Base-by-base conservation (phyloP, 1,140 invertebrate genomes). In the Oncopeltus fasciatus region DNA sequence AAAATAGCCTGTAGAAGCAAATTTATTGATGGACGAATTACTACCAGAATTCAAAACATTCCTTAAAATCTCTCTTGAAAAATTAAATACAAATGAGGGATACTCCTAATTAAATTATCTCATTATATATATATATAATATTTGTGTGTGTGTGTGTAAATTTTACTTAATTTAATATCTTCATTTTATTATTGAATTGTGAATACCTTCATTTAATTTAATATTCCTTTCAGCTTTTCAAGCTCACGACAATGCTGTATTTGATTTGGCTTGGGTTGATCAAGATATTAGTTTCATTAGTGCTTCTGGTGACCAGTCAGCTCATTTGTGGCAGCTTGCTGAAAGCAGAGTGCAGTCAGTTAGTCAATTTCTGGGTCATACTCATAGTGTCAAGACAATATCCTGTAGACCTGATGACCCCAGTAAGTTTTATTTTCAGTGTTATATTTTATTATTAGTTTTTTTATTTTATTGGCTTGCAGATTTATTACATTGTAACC, bases 181-280 rank as follows among this genome's bases (percentile, higher is more conserved):
- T 44, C 11, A 16, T 12, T 44, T 18, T 2, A 38, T 16, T 38
- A 9, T 38, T 5, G 5, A 38, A 9, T 38, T 9, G 5, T 38
- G 33, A 5, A 38, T 38, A 9, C 33, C 33, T 38, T 38, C 16
- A 16, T 38, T 38, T 9, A 38, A 16, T 38, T n/a, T n/a, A n/a
- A n/a, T n/a, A n/a, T n/a, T n/a, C n/a, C 8, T 46, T 46, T 2
- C 26, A 53, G 49, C 20, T 53, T 53, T 53, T 53, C 49, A 53
- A 26, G 87, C 86, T 47, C 91, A 95, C 72, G 79, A 79, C 65
- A 93, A 93, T 80, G 89, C 90, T 16, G 85, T 93, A 18, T 93
- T 92, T 74, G 91, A 95, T 73, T 68, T 93, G 47, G 83, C 85
- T 8, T 95, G 91, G 90, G 82, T 86, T 73, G 83, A 84, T 4